Evolutionary conservation across 2,888 invertebrate species (phyloP), one percentile per base, ranked within the genome.

Genomic region (Hirtodrosophila confusa): DNA sequence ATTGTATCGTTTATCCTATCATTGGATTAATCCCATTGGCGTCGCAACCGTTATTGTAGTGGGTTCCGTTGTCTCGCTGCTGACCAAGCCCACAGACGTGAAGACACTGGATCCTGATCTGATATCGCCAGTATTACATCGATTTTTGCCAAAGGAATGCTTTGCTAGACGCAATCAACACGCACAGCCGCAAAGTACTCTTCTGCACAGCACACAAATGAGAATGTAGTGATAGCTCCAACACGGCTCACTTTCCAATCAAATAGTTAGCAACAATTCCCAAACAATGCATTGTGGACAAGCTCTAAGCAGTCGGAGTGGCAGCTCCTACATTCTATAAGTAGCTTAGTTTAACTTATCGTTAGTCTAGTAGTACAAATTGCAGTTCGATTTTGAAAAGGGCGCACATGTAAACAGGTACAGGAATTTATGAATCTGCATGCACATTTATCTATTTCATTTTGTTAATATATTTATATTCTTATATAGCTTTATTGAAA

Each of bases 11-110:
- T 86, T 97, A 43, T 96, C 96, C 0, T 97, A 96, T 90, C 94
- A 96, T 89, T 96, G 96, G 96, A 95, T 96, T 62, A 95, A 96
- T 37, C 95, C 95, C 0, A 92, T 96, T 50, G 96, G 96, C 0
- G 93, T 95, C 0, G 49, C 93, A 0, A 93, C 94, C 0, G 95
- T 95, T 0, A 86, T 96, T 17, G 57, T 94, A 0, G 94, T 96
- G 0, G 97, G 96, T 0, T 92, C 94, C 2, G 78, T 95, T 11
- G 94, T 95, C 31, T 94, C 94, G 64, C 93, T 93, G 75, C 68
- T 94, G 11, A 93, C 93, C 0, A 93, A 93, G 33, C 92, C 93
- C 37, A 92, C 90, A 4, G 91, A 93, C 78, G 78, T 93, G 9
- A 91, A 90, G 47, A 90, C 91, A 8, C 88, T 94, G n/a, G 93